These are phyloP conservation scores for Apamea monoglypha DNA, from an alignment of 2,888 invertebrate species.

Conservation along the genomic window DNA sequence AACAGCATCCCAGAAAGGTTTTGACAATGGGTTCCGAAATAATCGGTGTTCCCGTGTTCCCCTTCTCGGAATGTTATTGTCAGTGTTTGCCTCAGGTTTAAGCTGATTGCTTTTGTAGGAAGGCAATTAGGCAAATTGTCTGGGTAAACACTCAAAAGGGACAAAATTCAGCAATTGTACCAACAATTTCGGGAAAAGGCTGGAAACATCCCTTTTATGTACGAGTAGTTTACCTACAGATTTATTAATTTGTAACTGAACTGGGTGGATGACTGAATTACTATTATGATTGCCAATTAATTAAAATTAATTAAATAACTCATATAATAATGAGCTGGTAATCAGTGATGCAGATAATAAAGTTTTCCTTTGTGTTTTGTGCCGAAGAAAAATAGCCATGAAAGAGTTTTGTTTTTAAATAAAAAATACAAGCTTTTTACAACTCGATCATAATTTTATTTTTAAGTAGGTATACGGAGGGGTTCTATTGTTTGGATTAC, in stretches of 20 bases:
- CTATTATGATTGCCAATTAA: slow-evolving; percentile 1
- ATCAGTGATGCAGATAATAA: slow-evolving; percentile 1
- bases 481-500: slow-evolving; percentile 54
- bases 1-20: slow-evolving; percentile 81
- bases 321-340: not conserved
- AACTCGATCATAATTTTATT: slow-evolving; percentile 38
- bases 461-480: slow-evolving; percentile 33
- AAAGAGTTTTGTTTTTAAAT: slow-evolving; percentile 12
- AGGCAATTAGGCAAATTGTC: slow-evolving; percentile 62
- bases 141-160: slow-evolving; percentile 20
- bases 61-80: slow-evolving; percentile 72
- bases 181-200: slow-evolving; percentile 1
- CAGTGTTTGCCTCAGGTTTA: slow-evolving; percentile 74
- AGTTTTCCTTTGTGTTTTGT: not conserved
- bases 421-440: slow-evolving; percentile 18
- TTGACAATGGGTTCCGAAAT: slow-evolving; percentile 74
- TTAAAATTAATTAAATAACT: not conserved
- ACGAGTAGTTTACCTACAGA: slow-evolving; percentile 9
- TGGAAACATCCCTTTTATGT: not conserved
- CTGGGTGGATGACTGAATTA: not conserved
- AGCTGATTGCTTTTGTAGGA: slow-evolving; percentile 71
- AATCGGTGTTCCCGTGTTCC: slow-evolving; percentile 76
- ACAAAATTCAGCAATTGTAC: slow-evolving; percentile 27
- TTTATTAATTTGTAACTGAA: slow-evolving; percentile 9
- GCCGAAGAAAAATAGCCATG: not conserved